Evolutionary conservation across 2,113 vertebrate species (phyloP), one percentile per base, ranked within the genome.

Genomic region (cattle (Bos taurus)): DNA sequence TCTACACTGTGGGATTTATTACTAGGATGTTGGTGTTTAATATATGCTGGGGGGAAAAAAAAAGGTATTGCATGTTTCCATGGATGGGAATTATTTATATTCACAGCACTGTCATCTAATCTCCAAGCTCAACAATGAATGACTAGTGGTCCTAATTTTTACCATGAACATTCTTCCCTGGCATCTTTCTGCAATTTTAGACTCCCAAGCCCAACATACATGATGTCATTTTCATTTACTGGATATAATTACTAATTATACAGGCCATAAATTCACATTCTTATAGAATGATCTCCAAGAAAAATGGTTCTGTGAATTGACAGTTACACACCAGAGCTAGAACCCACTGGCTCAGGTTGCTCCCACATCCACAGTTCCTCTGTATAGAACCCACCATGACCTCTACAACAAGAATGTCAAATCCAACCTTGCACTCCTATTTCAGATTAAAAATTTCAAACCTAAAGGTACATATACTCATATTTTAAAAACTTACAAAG

Each of bases 201-300:
- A 85, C 91, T 96, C 83, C 10, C 46, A 62, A 86, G 71, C 96
- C 91, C 84, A 98, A 97, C 59, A 77, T 90, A 97, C 50, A 94
- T 95, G 86, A 91, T 96, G 82, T 94, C 90, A 96, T 89, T 97
- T 97, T 95, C 82, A 95, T 43, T 97, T 93, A 89, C 91, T 97
- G 86, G 50, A 23, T 86, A 59, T 95, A 97, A 97, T 96, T 97
- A 82, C 78, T 97, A 95, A 94, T 96, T 94, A 94, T 30, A 90
- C 33, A 89, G 82, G 43, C 4, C 81, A 94, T 94, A 94, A 95
- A 97, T 92, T 52, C 57, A 88, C 21, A 89, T 91, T 78, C 33
- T 91, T 93, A 2, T 59, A 81, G 78, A 52, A 81, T 33, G 48
- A 86, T 86, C 43, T 92, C 90, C 36, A 85, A 95, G 83, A 36